Conservation (phyloP, 2,113 vertebrate species). For the Zapus hudsonius region DNA sequence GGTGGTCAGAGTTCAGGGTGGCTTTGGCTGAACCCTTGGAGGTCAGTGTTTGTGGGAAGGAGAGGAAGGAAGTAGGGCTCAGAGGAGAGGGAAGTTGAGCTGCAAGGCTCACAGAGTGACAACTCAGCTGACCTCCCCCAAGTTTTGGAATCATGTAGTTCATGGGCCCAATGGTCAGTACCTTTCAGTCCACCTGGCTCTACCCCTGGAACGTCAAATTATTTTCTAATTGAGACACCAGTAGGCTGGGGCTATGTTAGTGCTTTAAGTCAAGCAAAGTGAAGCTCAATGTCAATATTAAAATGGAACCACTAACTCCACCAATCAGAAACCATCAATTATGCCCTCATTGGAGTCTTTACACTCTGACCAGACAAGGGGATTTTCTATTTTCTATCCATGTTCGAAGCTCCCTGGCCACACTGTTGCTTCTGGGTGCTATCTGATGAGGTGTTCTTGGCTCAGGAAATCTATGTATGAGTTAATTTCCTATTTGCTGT, state of each 20-base stretch:
- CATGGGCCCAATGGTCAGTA: background rate
- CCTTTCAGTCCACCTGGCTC: background rate
- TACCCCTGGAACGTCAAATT: background rate
- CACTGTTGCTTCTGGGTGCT: background rate
- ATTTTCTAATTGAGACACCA: background rate
- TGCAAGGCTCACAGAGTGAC: background rate
- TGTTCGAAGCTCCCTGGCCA: background rate
- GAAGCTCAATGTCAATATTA: background rate
- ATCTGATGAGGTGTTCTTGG: background rate
- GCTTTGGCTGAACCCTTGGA: background rate
- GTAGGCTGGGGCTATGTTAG: background rate
- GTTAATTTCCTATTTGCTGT: background rate
- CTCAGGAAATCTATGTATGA: background rate
- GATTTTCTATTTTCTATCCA: background rate
- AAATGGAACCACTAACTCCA: background rate
- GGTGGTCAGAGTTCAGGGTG: slow-evolving; percentile 3
- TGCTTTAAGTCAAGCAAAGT: background rate
- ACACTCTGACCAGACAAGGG: background rate
- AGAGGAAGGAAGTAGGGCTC: background rate
- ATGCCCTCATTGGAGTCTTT: background rate
- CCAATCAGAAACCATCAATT: background rate
- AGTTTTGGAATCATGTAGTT: background rate
- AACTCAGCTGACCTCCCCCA: background rate
- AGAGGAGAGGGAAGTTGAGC: background rate
- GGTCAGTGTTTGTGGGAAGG: background rate